These are phyloP conservation scores for Eira barbara DNA, from an alignment of 2,113 vertebrate genomes.

Conservation along the genomic window DNA sequence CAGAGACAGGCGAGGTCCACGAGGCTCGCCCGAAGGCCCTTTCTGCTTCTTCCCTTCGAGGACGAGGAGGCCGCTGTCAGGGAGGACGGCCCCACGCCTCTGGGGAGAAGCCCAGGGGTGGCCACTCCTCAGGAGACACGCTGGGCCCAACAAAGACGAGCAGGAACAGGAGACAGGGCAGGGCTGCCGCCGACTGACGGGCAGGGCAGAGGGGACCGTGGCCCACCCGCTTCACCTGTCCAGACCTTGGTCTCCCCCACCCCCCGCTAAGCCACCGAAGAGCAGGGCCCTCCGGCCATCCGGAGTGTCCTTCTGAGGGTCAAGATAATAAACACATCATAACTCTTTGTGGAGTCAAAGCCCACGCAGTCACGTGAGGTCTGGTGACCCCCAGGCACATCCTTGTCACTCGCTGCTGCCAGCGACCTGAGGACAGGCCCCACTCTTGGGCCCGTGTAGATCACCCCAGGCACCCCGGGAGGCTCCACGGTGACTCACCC, in stretches of 20 bases:
- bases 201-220: not conserved
- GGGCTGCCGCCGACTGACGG: not conserved
- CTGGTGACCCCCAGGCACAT: fast-evolving
- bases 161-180: not conserved
- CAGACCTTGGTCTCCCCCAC: not conserved
- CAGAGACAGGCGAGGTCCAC: not conserved
- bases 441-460: fast-evolving
- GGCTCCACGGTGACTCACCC: not conserved
- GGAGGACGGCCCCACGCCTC: not conserved
- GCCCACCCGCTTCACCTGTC: not conserved
- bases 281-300: not conserved
- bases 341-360: too few relatives aligned
- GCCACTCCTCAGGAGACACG: not conserved
- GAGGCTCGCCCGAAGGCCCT: not conserved
- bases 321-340: fast-evolving
- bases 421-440: not conserved
- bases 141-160: not conserved
- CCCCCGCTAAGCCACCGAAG: not conserved
- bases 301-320: not conserved
- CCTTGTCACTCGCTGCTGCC: fast-evolving
- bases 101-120: not conserved
- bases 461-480: fast-evolving
- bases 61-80: not conserved
- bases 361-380: not conserved
- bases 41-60: not conserved